Evolutionary conservation across 2,113 vertebrate species (phyloP).

Genomic region (Ardeotis arabs): DNA sequence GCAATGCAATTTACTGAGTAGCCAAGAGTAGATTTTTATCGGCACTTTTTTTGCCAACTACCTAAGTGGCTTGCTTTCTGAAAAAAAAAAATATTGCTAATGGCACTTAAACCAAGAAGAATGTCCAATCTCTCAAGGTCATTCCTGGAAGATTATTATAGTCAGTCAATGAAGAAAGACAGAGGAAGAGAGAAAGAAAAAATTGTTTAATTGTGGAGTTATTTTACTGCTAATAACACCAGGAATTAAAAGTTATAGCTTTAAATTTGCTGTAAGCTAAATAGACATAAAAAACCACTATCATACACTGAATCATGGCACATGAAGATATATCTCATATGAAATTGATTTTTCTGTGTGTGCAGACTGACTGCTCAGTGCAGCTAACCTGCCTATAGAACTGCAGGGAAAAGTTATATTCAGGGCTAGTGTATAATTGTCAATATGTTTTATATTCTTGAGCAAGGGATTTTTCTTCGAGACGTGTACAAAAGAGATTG

Average conservation of each 20-base stretch:
- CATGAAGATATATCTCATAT: constrained; percentile 73
- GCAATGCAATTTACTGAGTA: constrained; percentile 76
- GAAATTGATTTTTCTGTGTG: constrained; percentile 73
- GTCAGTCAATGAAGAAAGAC: constrained; percentile 41
- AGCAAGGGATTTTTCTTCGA: constrained; percentile 62
- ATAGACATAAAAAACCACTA: constrained; percentile 70
- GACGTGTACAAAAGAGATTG: constrained; percentile 58
- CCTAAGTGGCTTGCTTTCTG: constrained; percentile 72
- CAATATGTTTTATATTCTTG: constrained; percentile 72
- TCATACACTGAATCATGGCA: constrained; percentile 66
- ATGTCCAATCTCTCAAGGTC: constrained; percentile 75
- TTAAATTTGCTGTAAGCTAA: constrained; percentile 73
- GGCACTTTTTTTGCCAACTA: constrained; percentile 59
- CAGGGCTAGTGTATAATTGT: constrained; percentile 54
- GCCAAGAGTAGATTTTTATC: constrained; percentile 79
- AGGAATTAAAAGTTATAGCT: constrained; percentile 71
- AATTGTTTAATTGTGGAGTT: constrained; percentile 71
- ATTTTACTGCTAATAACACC: constrained; percentile 64
- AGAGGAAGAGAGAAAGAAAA: background rate
- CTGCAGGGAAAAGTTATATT: constrained; percentile 62
- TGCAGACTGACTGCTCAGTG: constrained; percentile 49
- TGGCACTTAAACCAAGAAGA: constrained; percentile 69
- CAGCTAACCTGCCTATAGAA: constrained; percentile 30
- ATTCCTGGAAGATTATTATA: constrained; percentile 65
- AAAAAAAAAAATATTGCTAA: constrained; percentile 76